Conservation (phyloP, 2,888 invertebrate species). For the Celastrina argiolus region DNA sequence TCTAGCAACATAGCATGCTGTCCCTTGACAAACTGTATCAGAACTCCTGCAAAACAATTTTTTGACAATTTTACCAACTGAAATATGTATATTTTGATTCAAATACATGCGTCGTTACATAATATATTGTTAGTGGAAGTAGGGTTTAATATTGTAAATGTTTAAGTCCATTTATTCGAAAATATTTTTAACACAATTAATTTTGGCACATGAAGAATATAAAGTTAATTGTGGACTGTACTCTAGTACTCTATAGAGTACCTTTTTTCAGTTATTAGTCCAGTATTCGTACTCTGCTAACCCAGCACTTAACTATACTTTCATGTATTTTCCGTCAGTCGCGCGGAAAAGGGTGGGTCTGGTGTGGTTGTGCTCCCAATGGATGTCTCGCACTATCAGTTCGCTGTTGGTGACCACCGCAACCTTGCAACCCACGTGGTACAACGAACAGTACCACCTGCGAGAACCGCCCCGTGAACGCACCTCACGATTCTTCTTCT, state of each 20-base stretch:
- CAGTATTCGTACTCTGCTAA: no score
- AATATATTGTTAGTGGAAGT: no score
- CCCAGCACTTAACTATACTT: neutral
- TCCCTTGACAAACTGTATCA: slow-evolving; percentile 12
- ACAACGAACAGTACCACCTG: slow-evolving; percentile 42
- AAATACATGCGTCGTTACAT: no score
- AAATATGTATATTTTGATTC: no score
- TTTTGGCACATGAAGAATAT: no score
- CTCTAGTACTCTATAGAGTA: no score
- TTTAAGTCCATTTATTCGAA: no score
- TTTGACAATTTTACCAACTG: neutral
- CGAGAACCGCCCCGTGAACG: slow-evolving; percentile 10
- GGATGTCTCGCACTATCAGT: slow-evolving; percentile 25
- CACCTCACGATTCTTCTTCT: slow-evolving; percentile 26
- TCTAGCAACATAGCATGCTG: slow-evolving; percentile 15
- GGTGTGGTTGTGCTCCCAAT: slow-evolving; percentile 35
- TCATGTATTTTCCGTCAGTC: neutral
- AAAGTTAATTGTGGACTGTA: no score
- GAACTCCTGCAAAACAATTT: slow-evolving; percentile 1
- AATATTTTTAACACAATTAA: no score
- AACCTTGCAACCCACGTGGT: slow-evolving; percentile 41
- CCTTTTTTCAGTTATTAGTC: no score
- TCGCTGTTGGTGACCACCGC: slow-evolving; percentile 34
- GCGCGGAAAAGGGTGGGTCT: slow-evolving; percentile 25
- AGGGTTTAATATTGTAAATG: no score